Evolutionary conservation across 2,113 vertebrate species (phyloP).

Genomic region (Rhodinocichla rosea): DNA sequence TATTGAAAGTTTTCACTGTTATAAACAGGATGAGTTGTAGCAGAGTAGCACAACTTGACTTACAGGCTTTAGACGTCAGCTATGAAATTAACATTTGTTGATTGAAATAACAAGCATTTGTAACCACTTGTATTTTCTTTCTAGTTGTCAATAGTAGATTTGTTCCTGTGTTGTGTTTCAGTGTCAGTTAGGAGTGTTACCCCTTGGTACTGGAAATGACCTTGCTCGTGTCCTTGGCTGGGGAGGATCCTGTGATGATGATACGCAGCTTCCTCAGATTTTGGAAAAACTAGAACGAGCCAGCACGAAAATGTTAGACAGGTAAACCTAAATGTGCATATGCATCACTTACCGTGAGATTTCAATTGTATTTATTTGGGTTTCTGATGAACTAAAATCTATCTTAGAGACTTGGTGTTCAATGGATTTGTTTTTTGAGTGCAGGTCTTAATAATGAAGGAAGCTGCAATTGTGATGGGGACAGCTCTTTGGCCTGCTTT

Average conservation of each 20-base stretch:
- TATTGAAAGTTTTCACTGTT: neutral
- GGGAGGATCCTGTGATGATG: slow-evolving; percentile 95
- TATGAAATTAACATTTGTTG: neutral
- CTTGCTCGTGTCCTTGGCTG: slow-evolving; percentile 96
- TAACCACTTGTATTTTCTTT: neutral
- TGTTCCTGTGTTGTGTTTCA: slow-evolving; percentile 57
- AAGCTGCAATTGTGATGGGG: neutral
- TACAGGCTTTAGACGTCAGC: neutral
- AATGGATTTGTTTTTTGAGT: neutral
- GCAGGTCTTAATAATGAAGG: neutral
- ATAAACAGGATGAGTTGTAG: neutral
- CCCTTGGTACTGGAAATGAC: slow-evolving; percentile 95
- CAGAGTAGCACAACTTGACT: neutral
- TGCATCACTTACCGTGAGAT: neutral
- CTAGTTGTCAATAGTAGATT: neutral
- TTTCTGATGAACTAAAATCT: neutral
- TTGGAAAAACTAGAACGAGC: slow-evolving; percentile 95
- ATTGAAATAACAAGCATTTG: neutral
- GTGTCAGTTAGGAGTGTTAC: slow-evolving; percentile 96
- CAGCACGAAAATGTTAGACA: slow-evolving; percentile 98
- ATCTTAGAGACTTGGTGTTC: neutral
- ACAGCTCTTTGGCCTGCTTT: neutral
- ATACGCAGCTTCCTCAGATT: slow-evolving; percentile 94
- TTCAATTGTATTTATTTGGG: neutral
- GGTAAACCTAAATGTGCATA: slow-evolving; percentile 65